Percentiles rank a stretch among this genome's conserved stretches.
These are phyloP conservation scores for Mesorhabditis sp. DNA, from an alignment of 2,888 invertebrate genomes.

Conservation along the genomic window DNA sequence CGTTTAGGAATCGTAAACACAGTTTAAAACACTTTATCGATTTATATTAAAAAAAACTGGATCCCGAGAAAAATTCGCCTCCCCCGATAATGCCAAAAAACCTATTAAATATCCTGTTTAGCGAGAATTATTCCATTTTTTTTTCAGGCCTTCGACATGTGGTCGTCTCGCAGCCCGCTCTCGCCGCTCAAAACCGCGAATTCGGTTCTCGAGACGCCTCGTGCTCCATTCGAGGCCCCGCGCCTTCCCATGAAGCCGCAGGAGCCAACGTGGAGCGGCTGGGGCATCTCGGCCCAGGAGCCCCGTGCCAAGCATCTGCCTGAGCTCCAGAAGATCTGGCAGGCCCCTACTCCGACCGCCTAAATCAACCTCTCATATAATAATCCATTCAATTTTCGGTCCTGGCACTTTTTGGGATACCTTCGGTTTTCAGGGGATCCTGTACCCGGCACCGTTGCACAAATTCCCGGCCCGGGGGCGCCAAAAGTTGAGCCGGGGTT, in stretches of 20 bases:
- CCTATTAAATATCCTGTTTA: background rate
- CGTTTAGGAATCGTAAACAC: too few relatives aligned
- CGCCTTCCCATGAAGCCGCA: background rate
- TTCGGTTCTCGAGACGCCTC: background rate
- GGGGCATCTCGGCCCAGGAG: background rate
- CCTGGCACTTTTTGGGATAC: background rate
- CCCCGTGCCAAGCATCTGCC: background rate
- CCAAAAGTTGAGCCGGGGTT: too few relatives aligned
- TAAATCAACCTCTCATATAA: background rate
- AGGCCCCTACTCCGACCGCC: constrained; percentile 2
- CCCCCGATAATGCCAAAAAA: background rate
- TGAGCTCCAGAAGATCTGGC: constrained; percentile 1
- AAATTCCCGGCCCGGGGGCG: background rate
- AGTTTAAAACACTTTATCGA: too few relatives aligned
- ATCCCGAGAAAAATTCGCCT: too few relatives aligned
- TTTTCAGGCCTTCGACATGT: background rate
- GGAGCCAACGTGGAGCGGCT: constrained; percentile 5
- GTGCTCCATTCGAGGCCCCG: background rate
- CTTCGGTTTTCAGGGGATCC: constrained; percentile 1
- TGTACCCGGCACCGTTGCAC: background rate
- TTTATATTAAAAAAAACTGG: too few relatives aligned
- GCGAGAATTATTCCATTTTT: background rate
- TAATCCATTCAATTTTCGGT: too few relatives aligned
- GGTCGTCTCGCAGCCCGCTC: background rate
- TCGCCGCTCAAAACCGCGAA: background rate